phyloP scores from a whole-genome alignment of 2,888 invertebrate species.

The Penaeus monodon region DNA sequence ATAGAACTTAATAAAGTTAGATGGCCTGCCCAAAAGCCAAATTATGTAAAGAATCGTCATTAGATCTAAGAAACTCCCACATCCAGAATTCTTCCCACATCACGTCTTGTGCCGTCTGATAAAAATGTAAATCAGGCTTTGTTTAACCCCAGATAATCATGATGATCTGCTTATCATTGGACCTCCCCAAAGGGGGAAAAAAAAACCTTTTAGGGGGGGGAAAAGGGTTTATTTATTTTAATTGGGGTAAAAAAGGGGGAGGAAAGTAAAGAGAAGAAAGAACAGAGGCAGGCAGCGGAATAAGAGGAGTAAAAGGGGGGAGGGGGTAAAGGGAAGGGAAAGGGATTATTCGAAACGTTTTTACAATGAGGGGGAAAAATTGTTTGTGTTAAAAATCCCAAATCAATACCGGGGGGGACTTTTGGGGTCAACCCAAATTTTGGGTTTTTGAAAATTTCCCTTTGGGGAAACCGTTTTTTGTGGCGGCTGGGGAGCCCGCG shows the following conservation, averaged over 20 bases:
- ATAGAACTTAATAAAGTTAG: too few relatives aligned
- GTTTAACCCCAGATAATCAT: slow-evolving; percentile 52
- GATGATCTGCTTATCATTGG: slow-evolving; percentile 54
- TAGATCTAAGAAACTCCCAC: too few relatives aligned
- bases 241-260: not conserved
- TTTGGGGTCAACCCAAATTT: slow-evolving; percentile 55
- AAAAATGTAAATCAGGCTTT: slow-evolving; percentile 55
- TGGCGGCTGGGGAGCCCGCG: too few relatives aligned
- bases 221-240: slow-evolving; percentile 8
- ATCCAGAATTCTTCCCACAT: slow-evolving; percentile 20
- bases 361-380: slow-evolving; percentile 56
- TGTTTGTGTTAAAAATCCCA: slow-evolving; percentile 50
- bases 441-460: slow-evolving; percentile 55
- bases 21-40: too few relatives aligned
- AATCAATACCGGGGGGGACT: slow-evolving; percentile 46
- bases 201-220: slow-evolving; percentile 7
- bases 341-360: slow-evolving; percentile 53
- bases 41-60: too few relatives aligned
- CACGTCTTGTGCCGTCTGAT: slow-evolving; percentile 29
- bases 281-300: slow-evolving; percentile 12
- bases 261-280: not conserved
- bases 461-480: too few relatives aligned
- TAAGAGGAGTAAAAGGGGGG: slow-evolving; percentile 9
- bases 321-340: slow-evolving; percentile 15
- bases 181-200: slow-evolving; percentile 32